phyloP scores from a whole-genome alignment of 2,113 vertebrate species.

The Pangasianodon gigas region DNA sequence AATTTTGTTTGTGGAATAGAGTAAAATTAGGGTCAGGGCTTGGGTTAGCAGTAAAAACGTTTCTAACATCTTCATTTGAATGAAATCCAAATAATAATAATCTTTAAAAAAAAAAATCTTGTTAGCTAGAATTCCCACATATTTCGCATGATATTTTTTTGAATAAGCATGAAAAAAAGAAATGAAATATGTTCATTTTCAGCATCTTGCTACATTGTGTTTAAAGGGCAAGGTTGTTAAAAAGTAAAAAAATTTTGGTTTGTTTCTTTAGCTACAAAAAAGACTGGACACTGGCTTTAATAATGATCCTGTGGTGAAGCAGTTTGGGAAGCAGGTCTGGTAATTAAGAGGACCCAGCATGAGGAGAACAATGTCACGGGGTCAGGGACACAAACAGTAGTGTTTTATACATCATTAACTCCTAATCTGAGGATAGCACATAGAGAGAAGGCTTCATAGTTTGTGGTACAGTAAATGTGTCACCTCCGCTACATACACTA shows the following conservation, averaged over 20 bases:
- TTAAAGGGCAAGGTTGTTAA: neutral
- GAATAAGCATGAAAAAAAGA: neutral
- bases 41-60: neutral
- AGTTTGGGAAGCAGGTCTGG: constrained; percentile 5
- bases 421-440: constrained; percentile 22
- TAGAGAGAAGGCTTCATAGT: constrained; percentile 23
- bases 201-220: neutral
- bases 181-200: neutral
- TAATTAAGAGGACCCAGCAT: constrained; percentile 39
- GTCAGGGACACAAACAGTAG: constrained; percentile 32
- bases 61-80: neutral
- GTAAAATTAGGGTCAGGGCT: neutral
- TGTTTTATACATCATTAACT: constrained; percentile 50
- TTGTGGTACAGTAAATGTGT: constrained; percentile 17
- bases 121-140: no score
- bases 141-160: no score
- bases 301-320: constrained; percentile 22
- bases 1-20: neutral
- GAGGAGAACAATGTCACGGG: constrained; percentile 13
- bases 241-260: neutral
- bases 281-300: neutral
- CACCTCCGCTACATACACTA: neutral
- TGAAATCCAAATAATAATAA: neutral
- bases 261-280: neutral
- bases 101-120: neutral